A percentile compares a stretch with the other conserved stretches of the same genome.
Evolutionary conservation across 2,113 vertebrate genomes (phyloP).

Genomic region (Propithecus coquereli): DNA sequence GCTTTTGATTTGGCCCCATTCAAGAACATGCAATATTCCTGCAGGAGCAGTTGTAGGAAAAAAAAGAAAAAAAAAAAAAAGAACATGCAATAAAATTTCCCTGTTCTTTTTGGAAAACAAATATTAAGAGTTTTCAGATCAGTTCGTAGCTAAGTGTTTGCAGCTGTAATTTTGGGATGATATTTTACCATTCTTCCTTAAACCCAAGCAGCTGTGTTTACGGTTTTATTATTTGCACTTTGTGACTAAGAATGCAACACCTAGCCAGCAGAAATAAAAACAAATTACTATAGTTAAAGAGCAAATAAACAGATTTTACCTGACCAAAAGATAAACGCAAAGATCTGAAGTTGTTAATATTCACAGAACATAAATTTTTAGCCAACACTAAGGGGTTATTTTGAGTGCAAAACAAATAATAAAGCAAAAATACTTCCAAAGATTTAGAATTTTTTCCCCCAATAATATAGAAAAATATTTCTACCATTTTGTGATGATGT

Average conservation of each 20-base stretch:
- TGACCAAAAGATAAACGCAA: not conserved
- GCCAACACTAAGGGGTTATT: not conserved
- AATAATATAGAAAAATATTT: not conserved
- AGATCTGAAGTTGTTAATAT: not conserved
- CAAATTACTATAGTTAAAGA: not conserved
- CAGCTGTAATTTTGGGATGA: not conserved
- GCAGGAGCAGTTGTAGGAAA: no score
- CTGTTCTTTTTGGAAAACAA: slow-evolving; percentile 12
- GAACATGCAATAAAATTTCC: not conserved
- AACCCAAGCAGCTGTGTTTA: not conserved
- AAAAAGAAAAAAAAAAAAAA: no score
- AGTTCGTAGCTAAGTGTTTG: not conserved
- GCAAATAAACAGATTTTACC: not conserved
- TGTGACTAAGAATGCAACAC: slow-evolving; percentile 1
- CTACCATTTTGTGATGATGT: not conserved
- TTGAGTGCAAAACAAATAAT: not conserved
- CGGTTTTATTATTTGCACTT: not conserved
- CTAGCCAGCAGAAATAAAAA: not conserved
- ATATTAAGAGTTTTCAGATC: not conserved
- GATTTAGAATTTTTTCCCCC: not conserved
- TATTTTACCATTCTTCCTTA: not conserved
- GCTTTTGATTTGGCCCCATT: not conserved
- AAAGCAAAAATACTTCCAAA: not conserved
- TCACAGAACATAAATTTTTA: not conserved
- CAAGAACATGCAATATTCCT: not conserved